Percentiles rank a stretch among this genome's conserved stretches.
Conservation (phyloP, 1,140 invertebrate genomes). For the Atta cephalotes region DNA sequence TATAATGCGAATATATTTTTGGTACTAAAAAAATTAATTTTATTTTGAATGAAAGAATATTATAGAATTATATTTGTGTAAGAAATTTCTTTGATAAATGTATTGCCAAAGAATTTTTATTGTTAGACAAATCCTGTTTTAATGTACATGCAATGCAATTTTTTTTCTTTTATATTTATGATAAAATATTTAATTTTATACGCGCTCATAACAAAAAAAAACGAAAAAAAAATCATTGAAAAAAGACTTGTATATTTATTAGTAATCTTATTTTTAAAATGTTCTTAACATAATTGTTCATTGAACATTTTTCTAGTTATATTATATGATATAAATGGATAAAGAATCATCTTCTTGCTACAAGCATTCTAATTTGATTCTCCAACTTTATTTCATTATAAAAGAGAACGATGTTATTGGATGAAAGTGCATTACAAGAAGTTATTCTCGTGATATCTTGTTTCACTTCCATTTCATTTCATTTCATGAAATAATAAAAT, state of each 20-base stretch:
- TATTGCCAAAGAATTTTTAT: background rate
- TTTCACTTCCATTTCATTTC: background rate
- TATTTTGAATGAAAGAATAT: background rate
- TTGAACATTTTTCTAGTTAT: background rate
- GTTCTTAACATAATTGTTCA: background rate
- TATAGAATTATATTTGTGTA: background rate
- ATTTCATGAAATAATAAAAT: background rate
- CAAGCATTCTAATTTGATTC: constrained; percentile 27
- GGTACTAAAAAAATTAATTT: background rate
- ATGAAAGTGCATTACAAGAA: constrained; percentile 3
- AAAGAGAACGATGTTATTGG: constrained; percentile 16
- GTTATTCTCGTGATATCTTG: constrained; percentile 5
- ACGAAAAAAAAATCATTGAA: background rate
- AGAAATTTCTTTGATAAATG: background rate
- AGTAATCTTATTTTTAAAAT: background rate
- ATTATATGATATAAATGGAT: background rate
- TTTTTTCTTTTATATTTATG: background rate
- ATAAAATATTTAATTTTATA: constrained; percentile 4
- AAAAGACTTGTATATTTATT: background rate
- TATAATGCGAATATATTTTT: background rate
- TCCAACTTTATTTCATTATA: constrained; percentile 3
- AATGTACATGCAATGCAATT: background rate
- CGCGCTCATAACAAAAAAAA: background rate
- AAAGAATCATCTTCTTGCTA: constrained; percentile 9
- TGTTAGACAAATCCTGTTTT: background rate